Evolutionary conservation across 64 coral and sea anemone species (phyloP), one percentile per base, ranked within the genome.

Genomic region (Porites lutea): DNA sequence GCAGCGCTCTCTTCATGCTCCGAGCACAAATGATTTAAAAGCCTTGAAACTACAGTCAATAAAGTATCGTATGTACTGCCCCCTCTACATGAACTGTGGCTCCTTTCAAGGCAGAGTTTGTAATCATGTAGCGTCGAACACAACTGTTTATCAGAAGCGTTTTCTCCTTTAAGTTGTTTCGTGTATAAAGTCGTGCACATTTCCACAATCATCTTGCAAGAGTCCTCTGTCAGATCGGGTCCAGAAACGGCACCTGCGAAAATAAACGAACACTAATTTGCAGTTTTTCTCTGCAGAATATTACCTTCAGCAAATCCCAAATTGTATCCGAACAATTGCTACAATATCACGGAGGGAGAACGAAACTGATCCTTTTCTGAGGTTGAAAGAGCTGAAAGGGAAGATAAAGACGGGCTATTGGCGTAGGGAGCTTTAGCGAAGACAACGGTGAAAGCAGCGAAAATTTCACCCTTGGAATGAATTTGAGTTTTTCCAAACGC

Each of bases 171-270:
- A 3, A 84, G 18, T 7, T 65, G 50, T 48, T 19, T 67, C 48
- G 63, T 68, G 81, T 84, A 84, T 16, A 84, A 10, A 19, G 37
- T 13, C 18, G 81, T 65, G 20, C 81, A 84, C 46, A 67, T 84
- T 51, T 84, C 16, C 18, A 84, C 44, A 12, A 67, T 65, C 81
- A 84, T 67, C 10, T 84, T 19, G 11, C 81, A 84, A 43, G 45
- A 50, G 18, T 84, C 45, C 61, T 16, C 48, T 75, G 48, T 75
- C 8, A 50, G 61, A 19, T 68, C 81, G 19, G 61, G 5, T 1
- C 45, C n/a, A 11, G 62, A 68, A 84, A 66, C n/a, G 15, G 23
- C 43, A 8, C 18, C 43, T 65, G 15, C 4, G 45, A 73, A 46
- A 47, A 3, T 4, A 64, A 64, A 14, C 11, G 11, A 15, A 64